phyloP scores from a whole-genome alignment of 2,113 vertebrate genomes.

The Poeciliopsis retropinna region DNA sequence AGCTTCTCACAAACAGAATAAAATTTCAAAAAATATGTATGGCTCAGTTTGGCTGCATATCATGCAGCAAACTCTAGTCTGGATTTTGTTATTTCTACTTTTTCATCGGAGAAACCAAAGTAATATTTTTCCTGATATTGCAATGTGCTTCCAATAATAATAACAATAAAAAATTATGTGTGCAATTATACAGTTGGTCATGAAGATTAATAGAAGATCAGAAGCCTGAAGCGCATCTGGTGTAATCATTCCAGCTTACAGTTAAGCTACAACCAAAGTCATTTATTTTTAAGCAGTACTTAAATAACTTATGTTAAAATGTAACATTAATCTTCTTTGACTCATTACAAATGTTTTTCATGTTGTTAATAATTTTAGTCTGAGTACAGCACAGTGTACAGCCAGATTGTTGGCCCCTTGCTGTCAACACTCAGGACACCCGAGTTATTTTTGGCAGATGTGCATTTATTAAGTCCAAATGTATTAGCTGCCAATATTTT shows the following conservation, averaged over 20 bases:
- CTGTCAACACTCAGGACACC: background rate
- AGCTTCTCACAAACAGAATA: background rate
- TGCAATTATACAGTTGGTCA: background rate
- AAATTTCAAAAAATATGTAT: background rate
- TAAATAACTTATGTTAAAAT: slow-evolving; percentile 3
- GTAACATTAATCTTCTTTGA: background rate
- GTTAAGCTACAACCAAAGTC: background rate
- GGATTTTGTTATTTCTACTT: background rate
- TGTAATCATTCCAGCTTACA: background rate
- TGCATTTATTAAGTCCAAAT: background rate
- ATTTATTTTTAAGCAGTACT: background rate
- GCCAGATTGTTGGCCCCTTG: background rate
- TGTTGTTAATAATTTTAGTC: background rate
- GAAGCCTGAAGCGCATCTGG: background rate
- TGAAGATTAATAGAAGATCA: background rate
- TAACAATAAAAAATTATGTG: background rate
- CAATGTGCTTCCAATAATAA: background rate
- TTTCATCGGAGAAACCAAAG: background rate
- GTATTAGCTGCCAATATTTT: background rate
- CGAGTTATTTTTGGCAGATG: background rate
- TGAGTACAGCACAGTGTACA: background rate
- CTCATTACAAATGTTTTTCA: background rate
- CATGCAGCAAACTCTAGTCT: background rate
- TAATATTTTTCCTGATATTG: no score
- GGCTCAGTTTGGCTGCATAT: background rate